Base-by-base conservation (phyloP, 2,113 vertebrate species). In the Gnathonemus echidnorhynchus region DNA sequence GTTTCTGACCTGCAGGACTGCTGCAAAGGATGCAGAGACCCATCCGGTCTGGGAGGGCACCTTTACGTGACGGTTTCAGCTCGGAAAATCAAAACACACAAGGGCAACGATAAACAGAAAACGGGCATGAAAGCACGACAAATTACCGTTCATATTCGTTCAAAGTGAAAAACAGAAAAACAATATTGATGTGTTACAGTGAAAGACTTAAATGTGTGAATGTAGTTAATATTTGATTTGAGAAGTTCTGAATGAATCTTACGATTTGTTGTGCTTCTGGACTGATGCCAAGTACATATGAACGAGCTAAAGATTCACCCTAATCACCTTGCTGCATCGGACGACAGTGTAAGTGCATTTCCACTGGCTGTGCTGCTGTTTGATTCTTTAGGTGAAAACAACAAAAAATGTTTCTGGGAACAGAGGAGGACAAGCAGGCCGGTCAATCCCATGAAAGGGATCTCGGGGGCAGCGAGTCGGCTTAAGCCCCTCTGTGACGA, bases 211-310 rank as follows among this genome's bases (percentile, higher is more conserved):
- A 3, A 15, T 35, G 70, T 39, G 11, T 39, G 13, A 77, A 77
- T 39, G 70, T 77, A 77, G 70, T 77, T 77, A 77, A 77, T 77
- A 86, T 84, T 42, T 84, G 21, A 84, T 84, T 84, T 46, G 17
- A 17, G 3, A 19, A 86, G 3, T n/a, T 86, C 45, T 86, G 86
- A 53, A 53, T 19, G 21, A 48, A 24, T 50, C n/a, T 86, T n/a
- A 50, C 9, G 11, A 45, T 31, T 15, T 19, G 85, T 31, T 86
- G 24, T 27, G 19, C 49, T 49, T 31, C 50, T 6, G n/a, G n/a
- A 86, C 48, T 86, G n/a, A 49, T 86, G 46, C n/a, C 19, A 49
- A 49, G 11, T 27, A 52, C 45, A 13, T 31, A 3, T 49, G 48
- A 49, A 58, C 6, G 13, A 24, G 48, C 24, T 27, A 52, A 86